phyloP scores from a whole-genome alignment of 2,888 invertebrate genomes.

The Encarsia formosa region DNA sequence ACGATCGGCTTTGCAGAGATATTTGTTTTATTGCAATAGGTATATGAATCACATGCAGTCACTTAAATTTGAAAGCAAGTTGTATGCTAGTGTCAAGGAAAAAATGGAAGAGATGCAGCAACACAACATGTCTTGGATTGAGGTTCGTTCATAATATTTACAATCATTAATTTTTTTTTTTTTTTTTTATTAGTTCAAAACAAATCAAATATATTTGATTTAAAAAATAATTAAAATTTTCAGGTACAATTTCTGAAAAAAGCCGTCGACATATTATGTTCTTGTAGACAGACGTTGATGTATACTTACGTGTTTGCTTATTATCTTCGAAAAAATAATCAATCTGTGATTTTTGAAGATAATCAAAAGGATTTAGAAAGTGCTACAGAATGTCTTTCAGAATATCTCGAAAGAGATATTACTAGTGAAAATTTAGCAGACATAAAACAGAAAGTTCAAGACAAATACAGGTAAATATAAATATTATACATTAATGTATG shows the following conservation, averaged over 20 bases:
- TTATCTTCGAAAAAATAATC: constrained; percentile 96
- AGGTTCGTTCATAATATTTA: constrained; percentile 56
- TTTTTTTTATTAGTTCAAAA: not conserved
- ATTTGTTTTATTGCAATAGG: constrained; percentile 97
- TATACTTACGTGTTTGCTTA: constrained; percentile 99
- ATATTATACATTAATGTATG: not conserved
- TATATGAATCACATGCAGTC: constrained; percentile 99
- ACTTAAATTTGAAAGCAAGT: constrained; percentile 93
- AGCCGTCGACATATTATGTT: constrained; percentile 94
- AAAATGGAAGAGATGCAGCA: constrained; percentile 99
- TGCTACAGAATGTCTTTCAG: constrained; percentile 94
- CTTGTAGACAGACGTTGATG: constrained; percentile 96
- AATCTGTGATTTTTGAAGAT: constrained; percentile 97
- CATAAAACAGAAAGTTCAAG: constrained; percentile 98
- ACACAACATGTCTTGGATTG: constrained; percentile 99
- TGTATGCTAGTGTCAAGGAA: constrained; percentile 91
- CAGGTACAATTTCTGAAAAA: constrained; percentile 96
- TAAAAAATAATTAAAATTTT: constrained; percentile 20
- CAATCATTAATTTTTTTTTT: not conserved
- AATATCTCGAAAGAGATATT: constrained; percentile 96
- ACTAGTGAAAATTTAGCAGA: constrained; percentile 94
- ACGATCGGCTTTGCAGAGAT: constrained; percentile 89
- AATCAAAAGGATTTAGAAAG: constrained; percentile 97
- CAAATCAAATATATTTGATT: not conserved
- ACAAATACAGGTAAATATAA: constrained; percentile 80